Evolutionary conservation across 1,140 invertebrate species (phyloP).

Genomic region (Apis mellifera): Amel_HAv3.1 CM009931.2:820001-820500

Average conservation of each 20-base stretch:
- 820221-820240: constrained; percentile 1
- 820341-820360: not conserved
- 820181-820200: constrained; percentile 1
- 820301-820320: not conserved
- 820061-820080: constrained; percentile 28
- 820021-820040: not conserved
- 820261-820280: not conserved
- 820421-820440: not conserved
- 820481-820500: constrained; percentile 1
- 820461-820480: constrained; percentile 11
- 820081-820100: constrained; percentile 6
- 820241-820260: too few species aligned
- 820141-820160: constrained; percentile 1
- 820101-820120: constrained; percentile 11
- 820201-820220: not conserved
- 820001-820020: constrained; percentile 31
- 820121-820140: constrained; percentile 12
- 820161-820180: constrained; percentile 24
- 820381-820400: not conserved
- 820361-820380: constrained; percentile 12
- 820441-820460: constrained; percentile 11
- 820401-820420: not conserved
- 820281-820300: not conserved
- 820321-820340: constrained; percentile 2
- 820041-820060: constrained; percentile 14